These are phyloP conservation scores for Seriola quinqueradiata DNA, from an alignment of 2,113 vertebrate genomes.

Conservation along the genomic window DNA sequence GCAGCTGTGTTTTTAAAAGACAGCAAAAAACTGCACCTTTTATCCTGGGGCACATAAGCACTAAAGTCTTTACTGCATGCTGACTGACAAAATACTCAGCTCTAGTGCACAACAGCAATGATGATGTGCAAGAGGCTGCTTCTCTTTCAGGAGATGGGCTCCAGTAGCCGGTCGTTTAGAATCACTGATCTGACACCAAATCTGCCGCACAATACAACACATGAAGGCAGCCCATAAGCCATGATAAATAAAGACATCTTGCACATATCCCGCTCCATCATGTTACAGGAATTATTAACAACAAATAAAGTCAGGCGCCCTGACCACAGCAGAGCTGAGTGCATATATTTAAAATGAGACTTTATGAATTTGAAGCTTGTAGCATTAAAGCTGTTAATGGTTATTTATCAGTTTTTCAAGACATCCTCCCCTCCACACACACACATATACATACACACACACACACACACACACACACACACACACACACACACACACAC, in stretches of 20 bases:
- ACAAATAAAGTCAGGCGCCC: too few relatives aligned
- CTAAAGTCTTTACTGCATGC: not conserved
- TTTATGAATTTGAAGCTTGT: not conserved
- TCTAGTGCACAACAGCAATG: not conserved
- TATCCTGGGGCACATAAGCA: not conserved
- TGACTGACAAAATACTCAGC: not conserved
- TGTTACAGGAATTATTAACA: too few relatives aligned
- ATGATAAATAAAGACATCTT: not conserved
- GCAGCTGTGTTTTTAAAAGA: not conserved
- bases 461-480: too few relatives aligned
- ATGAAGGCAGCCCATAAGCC: not conserved
- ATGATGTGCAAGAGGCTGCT: not conserved
- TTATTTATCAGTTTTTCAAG: too few relatives aligned
- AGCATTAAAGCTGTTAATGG: not conserved
- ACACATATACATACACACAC: too few relatives aligned
- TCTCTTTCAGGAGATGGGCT: not conserved
- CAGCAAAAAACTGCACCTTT: not conserved
- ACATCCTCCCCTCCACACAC: too few relatives aligned
- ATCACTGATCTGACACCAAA: not conserved
- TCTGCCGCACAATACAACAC: not conserved
- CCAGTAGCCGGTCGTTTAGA: not conserved
- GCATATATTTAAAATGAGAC: not conserved
- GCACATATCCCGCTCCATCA: not conserved
- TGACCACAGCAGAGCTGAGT: not conserved
- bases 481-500: too few relatives aligned